These are phyloP conservation scores for Spea bombifrons DNA, from an alignment of 2,113 vertebrate genomes.

Conservation along the genomic window DNA sequence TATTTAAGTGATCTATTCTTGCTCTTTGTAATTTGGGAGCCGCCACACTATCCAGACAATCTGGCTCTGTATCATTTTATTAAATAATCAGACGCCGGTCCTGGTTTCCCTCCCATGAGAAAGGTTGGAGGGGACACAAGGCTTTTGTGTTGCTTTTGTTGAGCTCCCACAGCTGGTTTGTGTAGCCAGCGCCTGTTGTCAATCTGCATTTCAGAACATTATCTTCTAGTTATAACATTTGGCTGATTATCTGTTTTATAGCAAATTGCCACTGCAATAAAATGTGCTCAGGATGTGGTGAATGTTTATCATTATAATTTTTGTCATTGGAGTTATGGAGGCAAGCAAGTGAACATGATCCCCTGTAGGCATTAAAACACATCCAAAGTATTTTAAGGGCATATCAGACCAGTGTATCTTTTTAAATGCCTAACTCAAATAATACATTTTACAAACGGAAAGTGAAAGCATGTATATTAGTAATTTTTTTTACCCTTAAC, in stretches of 20 bases:
- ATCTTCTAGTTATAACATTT: conserved; percentile 30
- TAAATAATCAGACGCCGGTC: conserved; percentile 15
- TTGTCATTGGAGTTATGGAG: conserved; percentile 24
- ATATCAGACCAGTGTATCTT: too few species aligned
- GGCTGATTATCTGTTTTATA: conserved; percentile 39
- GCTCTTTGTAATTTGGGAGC: conserved; percentile 21
- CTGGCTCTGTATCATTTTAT: conserved; percentile 36
- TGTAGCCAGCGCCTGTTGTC: conserved; percentile 17
- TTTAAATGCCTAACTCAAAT: too few species aligned
- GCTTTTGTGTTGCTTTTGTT: conserved; percentile 10
- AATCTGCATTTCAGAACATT: conserved; percentile 30
- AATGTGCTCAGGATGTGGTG: conserved; percentile 38
- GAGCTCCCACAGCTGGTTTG: conserved; percentile 25
- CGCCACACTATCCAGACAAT: conserved; percentile 31
- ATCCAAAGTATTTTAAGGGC: too few species aligned
- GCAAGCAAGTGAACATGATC: not conserved
- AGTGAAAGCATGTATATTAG: too few species aligned
- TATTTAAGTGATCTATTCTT: conserved; percentile 10
- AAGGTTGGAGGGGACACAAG: not conserved
- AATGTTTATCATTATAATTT: conserved; percentile 26
- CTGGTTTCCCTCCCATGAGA: conserved; percentile 17
- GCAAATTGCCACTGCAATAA: conserved; percentile 32
- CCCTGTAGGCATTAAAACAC: too few species aligned
- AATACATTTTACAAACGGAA: too few species aligned
- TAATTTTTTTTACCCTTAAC: too few species aligned